These are phyloP conservation scores for Lymantria dispar DNA, from an alignment of 2,888 invertebrate species.

Conservation along the genomic window DNA sequence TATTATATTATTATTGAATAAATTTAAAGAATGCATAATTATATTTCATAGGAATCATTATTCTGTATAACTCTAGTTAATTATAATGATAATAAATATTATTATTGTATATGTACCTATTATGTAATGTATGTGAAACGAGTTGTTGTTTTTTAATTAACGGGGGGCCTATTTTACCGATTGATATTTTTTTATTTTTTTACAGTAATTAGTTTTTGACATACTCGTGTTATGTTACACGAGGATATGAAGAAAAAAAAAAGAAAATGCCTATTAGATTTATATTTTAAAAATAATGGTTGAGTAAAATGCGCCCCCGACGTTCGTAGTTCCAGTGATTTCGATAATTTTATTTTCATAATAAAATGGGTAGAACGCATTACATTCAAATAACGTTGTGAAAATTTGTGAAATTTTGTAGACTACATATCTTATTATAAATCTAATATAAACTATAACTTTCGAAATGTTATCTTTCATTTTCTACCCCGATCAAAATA, in stretches of 20 bases:
- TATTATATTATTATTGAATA: conserved; percentile 82
- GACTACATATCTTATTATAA: conserved; percentile 83
- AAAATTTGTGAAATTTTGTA: conserved; percentile 83
- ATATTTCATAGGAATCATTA: conserved; percentile 84
- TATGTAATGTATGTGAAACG: conserved; percentile 14
- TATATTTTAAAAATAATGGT: conserved; percentile 81
- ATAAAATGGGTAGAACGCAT: conserved; percentile 82
- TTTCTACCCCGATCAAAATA: conserved; percentile 32
- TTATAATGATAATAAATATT: conserved; percentile 76
- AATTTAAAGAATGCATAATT: conserved; percentile 83
- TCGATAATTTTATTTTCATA: conserved; percentile 82
- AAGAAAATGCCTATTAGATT: conserved; percentile 76
- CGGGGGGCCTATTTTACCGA: conserved; percentile 77
- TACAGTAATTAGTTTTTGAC: conserved; percentile 81
- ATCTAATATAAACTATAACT: conserved; percentile 83
- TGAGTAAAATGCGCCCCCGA: conserved; percentile 74
- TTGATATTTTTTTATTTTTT: conserved; percentile 82
- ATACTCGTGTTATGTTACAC: conserved; percentile 74
- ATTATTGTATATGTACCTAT: conserved; percentile 57
- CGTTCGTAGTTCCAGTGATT: conserved; percentile 76
- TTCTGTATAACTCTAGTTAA: conserved; percentile 84
- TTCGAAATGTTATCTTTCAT: conserved; percentile 68
- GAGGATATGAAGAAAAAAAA: conserved; percentile 52
- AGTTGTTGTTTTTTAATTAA: conserved; percentile 53
- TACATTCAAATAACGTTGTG: conserved; percentile 83